These are phyloP conservation scores for Hydriomena furcata DNA, from an alignment of 2,888 invertebrate species.

Conservation along the genomic window DNA sequence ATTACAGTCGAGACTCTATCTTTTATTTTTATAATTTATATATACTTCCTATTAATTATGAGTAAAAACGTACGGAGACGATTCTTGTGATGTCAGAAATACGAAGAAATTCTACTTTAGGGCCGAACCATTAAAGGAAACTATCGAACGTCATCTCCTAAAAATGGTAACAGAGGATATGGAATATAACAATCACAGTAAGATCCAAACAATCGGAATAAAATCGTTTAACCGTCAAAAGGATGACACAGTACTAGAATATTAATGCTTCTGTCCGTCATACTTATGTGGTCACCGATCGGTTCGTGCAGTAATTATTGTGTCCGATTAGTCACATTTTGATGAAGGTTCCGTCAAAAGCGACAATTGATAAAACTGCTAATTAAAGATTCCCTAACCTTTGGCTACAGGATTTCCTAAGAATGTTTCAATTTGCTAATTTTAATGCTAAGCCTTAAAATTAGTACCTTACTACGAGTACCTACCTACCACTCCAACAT, in stretches of 20 bases:
- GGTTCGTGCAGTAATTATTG: conserved; percentile 12
- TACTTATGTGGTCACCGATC: conserved; percentile 5
- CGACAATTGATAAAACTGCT: conserved; percentile 13
- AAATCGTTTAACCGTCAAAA: conserved; percentile 7
- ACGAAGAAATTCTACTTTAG: too few species aligned
- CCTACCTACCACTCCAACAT: too few species aligned
- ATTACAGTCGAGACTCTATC: too few species aligned
- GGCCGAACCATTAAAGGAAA: background rate
- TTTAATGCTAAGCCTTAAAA: too few species aligned
- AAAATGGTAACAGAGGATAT: background rate
- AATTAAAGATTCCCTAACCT: conserved; percentile 10
- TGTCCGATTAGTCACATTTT: conserved; percentile 14
- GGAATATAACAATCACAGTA: background rate
- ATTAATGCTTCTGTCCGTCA: conserved; percentile 10
- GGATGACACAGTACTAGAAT: conserved; percentile 8
- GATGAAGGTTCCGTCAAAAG: conserved; percentile 17
- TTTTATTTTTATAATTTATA: too few species aligned
- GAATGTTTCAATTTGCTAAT: too few species aligned
- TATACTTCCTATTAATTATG: too few species aligned
- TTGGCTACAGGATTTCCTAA: conserved; percentile 6
- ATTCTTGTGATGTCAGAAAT: too few species aligned
- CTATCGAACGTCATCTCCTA: background rate
- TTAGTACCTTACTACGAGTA: too few species aligned
- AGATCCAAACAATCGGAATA: too few species aligned
- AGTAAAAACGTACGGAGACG: too few species aligned